phyloP scores from a whole-genome alignment of 2,797 vertebrate genomes.

The Squalus acanthias region DNA sequence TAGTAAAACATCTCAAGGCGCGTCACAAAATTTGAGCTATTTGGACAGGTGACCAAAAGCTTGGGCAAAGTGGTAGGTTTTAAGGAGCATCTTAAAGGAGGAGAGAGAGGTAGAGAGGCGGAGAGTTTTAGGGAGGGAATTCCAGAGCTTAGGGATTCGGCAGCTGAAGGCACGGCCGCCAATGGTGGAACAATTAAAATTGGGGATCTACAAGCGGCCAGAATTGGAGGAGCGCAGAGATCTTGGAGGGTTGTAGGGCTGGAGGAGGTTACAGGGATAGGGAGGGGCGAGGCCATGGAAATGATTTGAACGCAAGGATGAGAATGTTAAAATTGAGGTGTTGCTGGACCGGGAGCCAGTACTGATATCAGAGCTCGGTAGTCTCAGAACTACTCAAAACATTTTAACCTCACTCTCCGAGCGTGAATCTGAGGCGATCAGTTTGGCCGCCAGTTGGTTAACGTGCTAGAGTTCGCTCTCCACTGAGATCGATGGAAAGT shows the following conservation, averaged over 20 bases:
- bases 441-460: too few relatives aligned
- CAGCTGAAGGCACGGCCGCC: not conserved
- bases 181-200: not conserved
- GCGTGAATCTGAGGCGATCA: too few relatives aligned
- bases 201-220: not conserved
- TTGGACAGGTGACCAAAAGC: not conserved
- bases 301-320: too few relatives aligned
- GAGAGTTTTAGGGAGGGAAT: not conserved
- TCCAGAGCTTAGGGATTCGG: not conserved
- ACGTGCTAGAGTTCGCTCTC: too few relatives aligned
- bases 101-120: not conserved
- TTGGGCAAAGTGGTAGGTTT: not conserved
- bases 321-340: too few relatives aligned
- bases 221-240: not conserved
- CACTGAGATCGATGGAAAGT: too few relatives aligned
- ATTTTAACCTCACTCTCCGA: too few relatives aligned
- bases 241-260: not conserved
- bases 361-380: too few relatives aligned
- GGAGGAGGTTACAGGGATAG: not conserved
- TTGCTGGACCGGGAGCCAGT: too few relatives aligned
- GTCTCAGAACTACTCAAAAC: too few relatives aligned
- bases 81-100: not conserved
- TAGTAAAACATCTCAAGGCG: not conserved
- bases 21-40: not conserved
- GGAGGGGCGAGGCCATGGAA: not conserved